Base-by-base conservation (phyloP, 2,797 vertebrate genomes). In the Gambusia yucatana region DNA sequence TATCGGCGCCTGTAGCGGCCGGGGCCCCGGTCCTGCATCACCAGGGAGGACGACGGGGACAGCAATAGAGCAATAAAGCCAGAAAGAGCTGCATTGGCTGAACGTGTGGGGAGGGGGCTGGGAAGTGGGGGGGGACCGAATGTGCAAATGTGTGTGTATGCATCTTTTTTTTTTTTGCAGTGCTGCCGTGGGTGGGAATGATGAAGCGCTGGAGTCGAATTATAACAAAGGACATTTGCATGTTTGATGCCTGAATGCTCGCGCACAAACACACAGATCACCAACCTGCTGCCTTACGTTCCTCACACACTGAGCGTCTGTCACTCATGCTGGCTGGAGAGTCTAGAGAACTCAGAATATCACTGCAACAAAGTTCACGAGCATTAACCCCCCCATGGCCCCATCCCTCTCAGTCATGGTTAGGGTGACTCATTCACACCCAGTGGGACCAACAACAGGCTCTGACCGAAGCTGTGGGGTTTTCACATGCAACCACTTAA, bases 11-110 rank as follows among this genome's bases (percentile, higher is more conserved):
- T 71, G 84, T 89, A 91, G 91, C 91, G 50, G 82, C 80, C 46
- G 20, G 4, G 82, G 84, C 85, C 82, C 75, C 8, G 8, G 77
- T 59, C 87, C 93, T 71, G 91, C 91, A 89, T 89, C 88, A 90
- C 88, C 55, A 73, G 85, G 86, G 89, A 91, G 89, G 81, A 79
- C 87, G 85, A 90, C 78, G 36, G 77, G 79, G 82, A 87, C 78
- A 55, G 84, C 70, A 83, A 91, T 75, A 76, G 86, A 94, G 92
- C 86, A 91, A 95, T 95, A 94, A 93, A 94, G 80, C 67, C 70
- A 84, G 90, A 89, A 91, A 76, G 80, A 87, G 89, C 89, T 91
- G 87, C 88, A 89, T 87, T 70, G 84, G 84, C 90, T 91, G 52
- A 70, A 84, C 76, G 73, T 74, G 74, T 73, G 76, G 47, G 70